Conservation (phyloP, 2,797 vertebrate genomes). For the Sebastes hubbsi region DNA sequence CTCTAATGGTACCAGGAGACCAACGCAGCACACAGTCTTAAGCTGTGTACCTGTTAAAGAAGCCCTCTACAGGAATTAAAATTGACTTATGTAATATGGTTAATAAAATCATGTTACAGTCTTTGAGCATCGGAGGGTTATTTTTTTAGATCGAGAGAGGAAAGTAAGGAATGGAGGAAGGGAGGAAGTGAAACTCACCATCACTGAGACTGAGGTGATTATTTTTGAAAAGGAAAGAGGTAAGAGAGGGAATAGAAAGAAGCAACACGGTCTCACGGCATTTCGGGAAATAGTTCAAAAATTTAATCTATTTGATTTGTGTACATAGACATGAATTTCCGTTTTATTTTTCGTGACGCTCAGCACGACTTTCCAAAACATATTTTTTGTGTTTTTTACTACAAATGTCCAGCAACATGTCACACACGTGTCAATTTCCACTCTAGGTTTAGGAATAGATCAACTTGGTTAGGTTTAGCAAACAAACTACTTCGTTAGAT, state of each 20-base stretch:
- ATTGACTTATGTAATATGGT: constrained; percentile 13
- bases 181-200: neutral
- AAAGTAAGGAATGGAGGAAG: neutral
- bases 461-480: too few species aligned
- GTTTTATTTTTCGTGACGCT: too few species aligned
- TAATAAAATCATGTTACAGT: constrained; percentile 23
- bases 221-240: neutral
- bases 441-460: too few species aligned
- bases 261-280: neutral
- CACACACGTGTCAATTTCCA: rapidly evolving
- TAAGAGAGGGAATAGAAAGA: neutral
- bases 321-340: too few species aligned
- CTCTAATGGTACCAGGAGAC: constrained; percentile 4
- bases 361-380: too few species aligned
- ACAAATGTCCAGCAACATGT: too few species aligned
- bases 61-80: constrained; percentile 23
- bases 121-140: neutral
- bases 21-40: neutral
- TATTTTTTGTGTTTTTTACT: too few species aligned
- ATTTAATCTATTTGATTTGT: too few species aligned
- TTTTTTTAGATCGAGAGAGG: neutral
- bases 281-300: too few species aligned
- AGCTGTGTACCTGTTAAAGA: constrained; percentile 2
- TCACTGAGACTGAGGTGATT: neutral
- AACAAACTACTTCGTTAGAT: too few species aligned